These are phyloP conservation scores for Parthenolecanium corni DNA, from an alignment of 2,888 invertebrate species.

Conservation along the genomic window DNA sequence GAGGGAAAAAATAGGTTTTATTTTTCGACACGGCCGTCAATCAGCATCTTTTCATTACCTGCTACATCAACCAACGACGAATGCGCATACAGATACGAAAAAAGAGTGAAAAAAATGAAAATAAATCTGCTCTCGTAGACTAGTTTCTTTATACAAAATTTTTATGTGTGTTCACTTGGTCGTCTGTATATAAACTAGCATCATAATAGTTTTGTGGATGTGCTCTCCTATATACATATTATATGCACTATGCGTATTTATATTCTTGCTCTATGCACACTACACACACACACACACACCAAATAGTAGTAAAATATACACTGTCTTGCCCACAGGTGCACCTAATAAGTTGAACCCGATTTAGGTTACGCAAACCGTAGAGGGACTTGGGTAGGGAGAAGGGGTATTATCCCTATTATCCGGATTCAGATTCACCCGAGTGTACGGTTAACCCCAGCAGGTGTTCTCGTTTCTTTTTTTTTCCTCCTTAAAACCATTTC, in stretches of 20 bases:
- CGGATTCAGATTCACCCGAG: conserved; percentile 20
- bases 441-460: conserved; percentile 28
- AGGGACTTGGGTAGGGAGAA: neutral
- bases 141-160: neutral
- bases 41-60: neutral
- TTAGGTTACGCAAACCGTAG: conserved; percentile 25
- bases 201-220: too few relatives aligned
- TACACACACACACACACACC: neutral
- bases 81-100: neutral
- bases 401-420: conserved; percentile 20
- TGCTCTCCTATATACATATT: neutral
- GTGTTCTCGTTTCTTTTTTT: conserved; percentile 13
- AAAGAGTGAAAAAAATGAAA: neutral
- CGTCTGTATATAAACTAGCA: too few relatives aligned
- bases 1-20: neutral
- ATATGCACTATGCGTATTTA: neutral
- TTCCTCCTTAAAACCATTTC: too few relatives aligned
- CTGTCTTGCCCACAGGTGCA: conserved; percentile 14
- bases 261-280: neutral
- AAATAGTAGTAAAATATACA: neutral
- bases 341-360: conserved; percentile 12
- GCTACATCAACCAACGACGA: too few relatives aligned
- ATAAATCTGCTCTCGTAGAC: neutral
- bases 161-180: neutral
- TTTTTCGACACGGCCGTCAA: neutral